phyloP scores from a whole-genome alignment of 2,888 invertebrate species.

The Oligia strigilis region DNA sequence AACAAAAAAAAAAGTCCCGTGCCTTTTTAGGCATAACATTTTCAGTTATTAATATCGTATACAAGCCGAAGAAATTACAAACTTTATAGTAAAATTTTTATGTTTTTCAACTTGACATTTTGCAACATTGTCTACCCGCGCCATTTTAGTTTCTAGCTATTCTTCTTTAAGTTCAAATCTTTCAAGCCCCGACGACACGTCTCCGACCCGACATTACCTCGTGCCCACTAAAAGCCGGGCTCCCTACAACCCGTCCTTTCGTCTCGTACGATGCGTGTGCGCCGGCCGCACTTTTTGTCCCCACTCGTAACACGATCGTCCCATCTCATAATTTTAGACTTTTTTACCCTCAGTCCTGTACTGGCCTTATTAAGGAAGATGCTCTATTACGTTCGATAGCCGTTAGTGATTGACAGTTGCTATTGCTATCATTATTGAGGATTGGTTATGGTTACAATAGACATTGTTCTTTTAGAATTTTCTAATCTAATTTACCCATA shows the following conservation, averaged over 20 bases:
- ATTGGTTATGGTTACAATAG: background rate
- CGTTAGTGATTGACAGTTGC: constrained; percentile 77
- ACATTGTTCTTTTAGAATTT: background rate
- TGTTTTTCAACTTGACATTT: background rate
- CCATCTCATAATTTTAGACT: constrained; percentile 87
- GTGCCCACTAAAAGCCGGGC: constrained; percentile 63
- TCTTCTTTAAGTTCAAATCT: background rate
- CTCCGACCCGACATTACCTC: constrained; percentile 60
- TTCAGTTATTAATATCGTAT: background rate
- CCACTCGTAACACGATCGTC: constrained; percentile 86
- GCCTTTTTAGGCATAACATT: background rate
- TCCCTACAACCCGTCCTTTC: constrained; percentile 70
- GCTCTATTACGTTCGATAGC: constrained; percentile 76
- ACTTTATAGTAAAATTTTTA: background rate
- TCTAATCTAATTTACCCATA: background rate
- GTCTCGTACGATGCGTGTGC: constrained; percentile 77
- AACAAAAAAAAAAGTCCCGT: too few species aligned
- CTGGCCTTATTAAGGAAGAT: constrained; percentile 81
- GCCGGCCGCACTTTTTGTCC: constrained; percentile 79
- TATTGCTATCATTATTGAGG: constrained; percentile 69
- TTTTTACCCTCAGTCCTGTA: constrained; percentile 77
- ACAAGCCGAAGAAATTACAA: background rate
- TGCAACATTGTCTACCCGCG: background rate
- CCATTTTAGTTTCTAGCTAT: background rate
- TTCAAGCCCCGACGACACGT: constrained; percentile 58